Evolutionary conservation across 2,888 invertebrate species (phyloP).

Genomic region (Cerastoderma edule): DNA sequence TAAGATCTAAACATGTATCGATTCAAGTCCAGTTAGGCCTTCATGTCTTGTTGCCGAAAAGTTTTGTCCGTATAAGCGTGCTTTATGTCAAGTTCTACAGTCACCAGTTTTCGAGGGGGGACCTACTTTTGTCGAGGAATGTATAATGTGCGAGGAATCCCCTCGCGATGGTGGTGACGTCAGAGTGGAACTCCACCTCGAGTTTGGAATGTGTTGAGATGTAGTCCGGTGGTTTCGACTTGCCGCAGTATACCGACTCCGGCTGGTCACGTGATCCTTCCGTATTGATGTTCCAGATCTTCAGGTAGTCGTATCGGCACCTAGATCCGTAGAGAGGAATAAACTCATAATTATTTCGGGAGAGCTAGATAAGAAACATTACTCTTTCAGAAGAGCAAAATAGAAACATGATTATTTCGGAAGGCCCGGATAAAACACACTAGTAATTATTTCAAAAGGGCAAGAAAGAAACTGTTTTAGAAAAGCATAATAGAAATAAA

Average conservation of each 20-base stretch:
- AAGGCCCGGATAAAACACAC: no score
- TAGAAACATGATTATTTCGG: slow-evolving; percentile 4
- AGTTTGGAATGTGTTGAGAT: slow-evolving; percentile 78
- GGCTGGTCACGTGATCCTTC: slow-evolving; percentile 73
- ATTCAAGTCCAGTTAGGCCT: no score
- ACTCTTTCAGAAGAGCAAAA: background rate
- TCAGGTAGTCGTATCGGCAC: slow-evolving; percentile 80
- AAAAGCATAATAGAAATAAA: no score
- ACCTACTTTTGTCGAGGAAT: slow-evolving; percentile 76
- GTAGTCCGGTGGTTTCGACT: slow-evolving; percentile 71
- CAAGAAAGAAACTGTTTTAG: no score
- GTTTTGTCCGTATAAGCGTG: no score
- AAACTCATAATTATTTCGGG: no score
- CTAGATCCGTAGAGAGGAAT: no score
- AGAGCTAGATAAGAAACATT: no score
- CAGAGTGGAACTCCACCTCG: slow-evolving; percentile 78
- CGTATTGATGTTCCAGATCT: slow-evolving; percentile 76
- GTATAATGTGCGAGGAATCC: slow-evolving; percentile 76
- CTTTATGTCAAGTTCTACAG: no score
- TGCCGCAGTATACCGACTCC: slow-evolving; percentile 75
- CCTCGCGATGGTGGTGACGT: slow-evolving; percentile 75
- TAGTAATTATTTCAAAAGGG: no score
- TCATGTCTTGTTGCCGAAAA: no score
- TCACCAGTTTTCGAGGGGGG: background rate
- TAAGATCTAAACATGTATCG: no score